Evolutionary conservation across 2,113 vertebrate species (phyloP).

Genomic region (Plecotus auritus): DNA sequence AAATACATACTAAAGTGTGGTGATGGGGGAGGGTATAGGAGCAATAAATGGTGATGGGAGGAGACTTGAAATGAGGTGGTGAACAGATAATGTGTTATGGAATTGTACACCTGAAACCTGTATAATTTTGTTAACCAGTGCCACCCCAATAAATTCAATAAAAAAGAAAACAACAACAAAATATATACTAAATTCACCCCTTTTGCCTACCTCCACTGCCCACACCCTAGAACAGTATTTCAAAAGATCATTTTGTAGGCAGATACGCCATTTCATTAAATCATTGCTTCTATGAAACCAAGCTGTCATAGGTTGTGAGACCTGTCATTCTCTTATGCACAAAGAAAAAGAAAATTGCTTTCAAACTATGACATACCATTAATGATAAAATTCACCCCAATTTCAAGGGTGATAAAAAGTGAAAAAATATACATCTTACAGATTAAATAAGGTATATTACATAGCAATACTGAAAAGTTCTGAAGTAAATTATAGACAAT

Average conservation of each 20-base stretch:
- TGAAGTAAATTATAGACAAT: neutral
- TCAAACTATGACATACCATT: neutral
- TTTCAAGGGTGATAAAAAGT: conserved; percentile 4
- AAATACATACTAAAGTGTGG: neutral
- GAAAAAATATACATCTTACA: neutral
- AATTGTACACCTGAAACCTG: neutral
- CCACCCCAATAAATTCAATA: neutral
- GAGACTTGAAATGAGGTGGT: neutral
- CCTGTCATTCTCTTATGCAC: neutral
- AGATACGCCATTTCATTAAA: neutral
- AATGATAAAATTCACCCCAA: neutral
- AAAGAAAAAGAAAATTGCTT: neutral
- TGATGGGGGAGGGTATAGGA: neutral
- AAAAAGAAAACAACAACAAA: neutral
- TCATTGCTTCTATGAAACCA: conserved; percentile 2
- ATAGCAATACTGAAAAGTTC: neutral
- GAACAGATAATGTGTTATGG: neutral
- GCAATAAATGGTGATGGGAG: too few species aligned
- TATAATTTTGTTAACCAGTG: neutral
- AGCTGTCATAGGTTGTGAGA: neutral
- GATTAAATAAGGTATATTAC: neutral
- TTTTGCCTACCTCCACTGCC: neutral
- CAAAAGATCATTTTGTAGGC: neutral
- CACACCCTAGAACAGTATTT: neutral
- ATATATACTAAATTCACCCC: neutral